Evolutionary conservation across 2,797 vertebrate genomes (phyloP), one percentile per base, ranked within the genome.

Genomic region (Distichodus sexfasciatus): DNA sequence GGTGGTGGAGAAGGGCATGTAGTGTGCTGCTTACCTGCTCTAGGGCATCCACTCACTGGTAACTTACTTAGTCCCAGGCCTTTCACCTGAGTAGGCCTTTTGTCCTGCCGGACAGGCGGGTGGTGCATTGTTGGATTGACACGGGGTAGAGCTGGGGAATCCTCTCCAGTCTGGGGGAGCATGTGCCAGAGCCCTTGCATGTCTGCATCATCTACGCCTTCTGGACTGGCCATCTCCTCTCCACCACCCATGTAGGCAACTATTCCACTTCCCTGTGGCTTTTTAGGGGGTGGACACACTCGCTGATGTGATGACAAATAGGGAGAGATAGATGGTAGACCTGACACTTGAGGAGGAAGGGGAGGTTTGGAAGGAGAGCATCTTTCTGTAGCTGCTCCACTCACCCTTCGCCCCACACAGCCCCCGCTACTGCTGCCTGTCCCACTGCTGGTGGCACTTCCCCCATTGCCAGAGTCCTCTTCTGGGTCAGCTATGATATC

Each of bases 181-280:
- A 97, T 95, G 84, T 97, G 95, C 96, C 96, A 99, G 72, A 98
- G 94, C 17, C 95, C 96, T 77, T 96, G 95, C 84, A 98, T 93
- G 69, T 88, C 94, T 8, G 94, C 94, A 72, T 98, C 94, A 2
- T 97, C 94, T 70, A 95, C 94, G 78, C 93, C 94, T 10, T 99
- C 97, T 0, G 97, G 96, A 84, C 95, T 99, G 38, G 97, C 97
- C 97, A 99, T 99, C 89, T 99, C 97, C 81, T 99, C 97, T 60
- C 97, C 97, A 48, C 96, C 97, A 29, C 97, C 97, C 88, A 98
- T 97, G 86, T 98, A 98, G 69, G 95, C 93, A 77, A 97, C 92
- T 84, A 96, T 90, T 5, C 91, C 90, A 14, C 91, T 92, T 54
- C 92, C 87, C 29, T 93, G 84, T 38, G 87, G 90, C 83, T 94